Evolutionary conservation across 2,797 vertebrate genomes (phyloP).

Genomic region (Gobio occitaniae): DNA sequence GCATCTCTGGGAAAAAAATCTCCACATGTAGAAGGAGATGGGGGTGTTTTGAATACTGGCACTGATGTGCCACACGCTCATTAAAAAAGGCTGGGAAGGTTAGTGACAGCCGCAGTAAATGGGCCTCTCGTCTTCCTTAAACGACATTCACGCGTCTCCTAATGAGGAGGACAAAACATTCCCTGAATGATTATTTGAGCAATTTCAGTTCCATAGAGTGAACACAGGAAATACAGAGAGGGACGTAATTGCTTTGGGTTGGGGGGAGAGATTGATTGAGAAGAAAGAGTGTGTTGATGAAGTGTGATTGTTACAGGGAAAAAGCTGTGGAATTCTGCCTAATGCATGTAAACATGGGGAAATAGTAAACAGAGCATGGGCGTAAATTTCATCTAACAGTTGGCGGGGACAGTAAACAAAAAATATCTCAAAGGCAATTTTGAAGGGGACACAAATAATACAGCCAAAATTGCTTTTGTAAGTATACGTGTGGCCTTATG

Average conservation of each 20-base stretch:
- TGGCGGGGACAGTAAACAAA: no score
- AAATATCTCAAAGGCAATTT: no score
- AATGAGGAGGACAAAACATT: slow-evolving; percentile 22
- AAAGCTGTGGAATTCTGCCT: not conserved
- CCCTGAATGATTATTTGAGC: not conserved
- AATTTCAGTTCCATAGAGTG: not conserved
- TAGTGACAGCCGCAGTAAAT: slow-evolving; percentile 43
- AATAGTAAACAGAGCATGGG: not conserved
- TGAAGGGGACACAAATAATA: no score
- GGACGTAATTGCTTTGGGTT: not conserved
- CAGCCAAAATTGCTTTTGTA: no score
- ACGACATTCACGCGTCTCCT: slow-evolving; percentile 7
- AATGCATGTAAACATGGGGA: not conserved
- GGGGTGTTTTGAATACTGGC: slow-evolving; percentile 10
- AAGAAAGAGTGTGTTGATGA: not conserved
- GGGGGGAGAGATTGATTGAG: not conserved
- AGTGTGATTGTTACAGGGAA: not conserved
- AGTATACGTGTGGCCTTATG: no score
- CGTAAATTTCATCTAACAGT: no score
- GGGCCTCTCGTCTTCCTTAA: slow-evolving; percentile 6
- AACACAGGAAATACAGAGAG: not conserved
- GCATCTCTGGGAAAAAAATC: slow-evolving; percentile 38
- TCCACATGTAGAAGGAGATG: slow-evolving; percentile 21
- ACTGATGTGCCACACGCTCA: slow-evolving; percentile 14
- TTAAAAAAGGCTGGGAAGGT: slow-evolving; percentile 46